Evolutionary conservation across 2,888 invertebrate species (phyloP), one percentile per base, ranked within the genome.

Genomic region (Sylvicola cinctus): DNA sequence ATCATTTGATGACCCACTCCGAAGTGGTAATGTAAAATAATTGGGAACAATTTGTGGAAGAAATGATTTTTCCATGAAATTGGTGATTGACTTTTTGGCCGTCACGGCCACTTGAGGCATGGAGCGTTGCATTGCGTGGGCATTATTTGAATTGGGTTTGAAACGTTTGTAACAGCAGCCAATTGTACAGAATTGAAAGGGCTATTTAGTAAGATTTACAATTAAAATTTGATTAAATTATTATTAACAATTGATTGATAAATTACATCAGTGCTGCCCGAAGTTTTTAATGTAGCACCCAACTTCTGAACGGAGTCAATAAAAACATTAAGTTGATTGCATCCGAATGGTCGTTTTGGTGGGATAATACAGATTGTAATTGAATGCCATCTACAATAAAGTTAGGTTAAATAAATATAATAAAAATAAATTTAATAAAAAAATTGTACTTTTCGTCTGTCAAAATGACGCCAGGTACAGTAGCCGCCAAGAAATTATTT

Each of bases 301-400:
- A 66, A 44, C 41, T 62, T 61, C 42, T 63, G 63, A 27, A 60
- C 53, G 26, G 68, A 68, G 46, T 70, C 70, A 20, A 70, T 58
- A 42, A 61, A 70, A 20, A 71, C 62, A 38, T 60, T 55, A 16
- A 70, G 54, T 45, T 68, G 66, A 42, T 67, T 68, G 41, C 65
- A 64, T 13, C 65, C 61, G 49, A 70, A 70, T 3, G 68, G 69
- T 23, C 70, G 51, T 41, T 63, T 62, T 7, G 53, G 57, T 10
- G 59, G 59, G 11, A 54, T 54, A 32, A 60, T 45, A 16, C 52
- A 51, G 25, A 70, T 57, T 12, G 63, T 63, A 3, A 71, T 46
- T 38, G 62, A 66, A 45, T 70, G 70, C 70, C 70, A 71, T 36
- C 61, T 58, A 16, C 17, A 6, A 29, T n/a, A 29, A 34, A 2